Base-by-base conservation (phyloP, 2,113 vertebrate genomes). In the Lophochroa leadbeateri region DNA sequence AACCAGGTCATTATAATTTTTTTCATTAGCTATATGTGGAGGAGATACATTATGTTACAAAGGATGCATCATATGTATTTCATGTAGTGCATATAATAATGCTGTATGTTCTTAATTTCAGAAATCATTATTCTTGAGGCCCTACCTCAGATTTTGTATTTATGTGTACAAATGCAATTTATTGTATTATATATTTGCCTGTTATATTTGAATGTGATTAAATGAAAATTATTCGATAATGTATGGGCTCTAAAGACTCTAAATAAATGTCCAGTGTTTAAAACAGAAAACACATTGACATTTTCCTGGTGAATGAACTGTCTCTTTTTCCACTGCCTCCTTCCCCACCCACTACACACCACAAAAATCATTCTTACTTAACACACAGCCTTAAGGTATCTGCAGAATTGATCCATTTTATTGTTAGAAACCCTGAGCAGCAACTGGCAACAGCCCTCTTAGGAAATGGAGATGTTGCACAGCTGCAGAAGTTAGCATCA, bases 61-160 rank as follows among this genome's bases (percentile, higher is more conserved):
- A 98, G 97, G 97, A 96, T 96, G 96, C 98, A 98, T 98, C 98
- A 96, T 94, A 97, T 98, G 88, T 97, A 98, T 98, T 94, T 98
- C 98, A 97, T 85, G 98, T 98, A 98, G 95, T 88, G 82, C 96
- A 92, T 98, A 98, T 96, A 94, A 94, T 97, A 88, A 98, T 98
- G 98, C 98, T 98, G 98, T 97, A 91, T 96, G 98, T 98, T 98
- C 97, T 98, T 99, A 98, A 98, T 99, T 99, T 98, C 97, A 98
- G 97, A 98, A 98, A 95, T 98, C 98, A 99, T 98, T 98, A 98
- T 98, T 98, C 98, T 99, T 99, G 99, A 99, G 99, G 99, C 99
- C 98, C 99, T 99, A 99, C 99, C 99, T 99, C 99, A 99, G 96
- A 99, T 99, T 99, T 99, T 99, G 98, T 99, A 99, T 99, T 98